Evolutionary conservation across 53 echinoderm and acorn worm species (phyloP).

Genomic region (Henricia sp.): DNA sequence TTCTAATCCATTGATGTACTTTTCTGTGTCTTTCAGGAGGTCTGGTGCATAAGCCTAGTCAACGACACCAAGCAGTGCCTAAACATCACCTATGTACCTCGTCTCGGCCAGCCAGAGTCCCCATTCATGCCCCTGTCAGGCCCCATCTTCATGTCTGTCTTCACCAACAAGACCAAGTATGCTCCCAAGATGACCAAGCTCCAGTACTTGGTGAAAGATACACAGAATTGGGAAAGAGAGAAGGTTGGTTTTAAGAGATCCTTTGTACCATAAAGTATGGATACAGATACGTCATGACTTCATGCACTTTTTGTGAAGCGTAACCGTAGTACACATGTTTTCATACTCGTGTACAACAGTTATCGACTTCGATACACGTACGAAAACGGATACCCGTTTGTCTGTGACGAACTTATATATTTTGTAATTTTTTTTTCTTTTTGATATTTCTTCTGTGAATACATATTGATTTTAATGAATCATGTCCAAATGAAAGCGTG

Average conservation of each 20-base stretch:
- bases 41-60: constrained; percentile 32
- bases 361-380: too few species aligned
- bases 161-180: constrained; percentile 11
- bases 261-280: too few species aligned
- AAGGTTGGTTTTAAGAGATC: constrained; percentile 5
- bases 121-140: constrained; percentile 53
- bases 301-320: too few species aligned
- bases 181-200: constrained; percentile 35
- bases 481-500: too few species aligned
- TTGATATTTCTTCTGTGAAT: neutral
- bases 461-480: too few species aligned
- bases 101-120: constrained; percentile 34
- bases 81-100: constrained; percentile 30
- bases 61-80: constrained; percentile 38
- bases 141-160: constrained; percentile 41
- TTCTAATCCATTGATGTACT: too few species aligned
- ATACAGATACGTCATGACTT: too few species aligned
- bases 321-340: too few species aligned
- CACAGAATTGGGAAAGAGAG: neutral
- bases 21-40: constrained; percentile 38
- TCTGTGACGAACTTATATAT: neutral
- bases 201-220: constrained; percentile 13
- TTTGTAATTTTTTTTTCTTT: neutral
- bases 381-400: too few species aligned
- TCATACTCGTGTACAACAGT: too few species aligned